Evolutionary conservation across 1,140 invertebrate species (phyloP), one percentile per base, ranked within the genome.

Genomic region (Pachypsylla venusta): DNA sequence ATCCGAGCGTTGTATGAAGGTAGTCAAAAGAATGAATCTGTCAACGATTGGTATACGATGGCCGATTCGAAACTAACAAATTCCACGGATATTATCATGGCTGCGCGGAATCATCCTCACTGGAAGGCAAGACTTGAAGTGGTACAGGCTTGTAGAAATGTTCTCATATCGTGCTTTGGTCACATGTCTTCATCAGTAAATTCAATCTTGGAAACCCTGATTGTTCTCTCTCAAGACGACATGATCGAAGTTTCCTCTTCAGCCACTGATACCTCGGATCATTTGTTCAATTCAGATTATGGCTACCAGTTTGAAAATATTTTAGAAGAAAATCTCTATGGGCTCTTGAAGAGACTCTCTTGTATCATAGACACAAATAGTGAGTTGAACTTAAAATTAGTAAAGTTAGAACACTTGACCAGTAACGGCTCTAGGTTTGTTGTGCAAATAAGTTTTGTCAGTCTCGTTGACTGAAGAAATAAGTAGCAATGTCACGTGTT

Each of bases 141-240:
- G 13, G 39, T 28, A 24, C 30, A 4, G 55, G 55, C 54, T 27
- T 60, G 59, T 25, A n/a, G 42, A 42, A 14, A 22, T 2, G 14
- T 60, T 5, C 24, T 60, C 27, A 60, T 25, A 14, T 56, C 55
- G 16, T 60, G 59, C 28, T 26, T 26, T 1, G 64, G 63, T 30
- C 59, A 60, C 24, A 60, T 65, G 60, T 24, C 57, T 25, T 40
- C 26, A 16, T 64, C 59, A 27, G 40, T 63, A 20, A 62, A 56
- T 25, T 35, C 48, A 40, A 54, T 65, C 39, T 54, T 64, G 27
- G 63, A 64, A 24, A 53, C 61, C 13, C 48, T 65, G 35, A 60
- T 63, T 13, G 22, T 64, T 24, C 42, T 65, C 14, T 64, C 61
- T 20, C 60, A 64, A 57, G 64, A 65, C 59, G 60, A 63, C 24